Conservation (phyloP, 1,140 invertebrate species). For the Zaprionus davidi region DNA sequence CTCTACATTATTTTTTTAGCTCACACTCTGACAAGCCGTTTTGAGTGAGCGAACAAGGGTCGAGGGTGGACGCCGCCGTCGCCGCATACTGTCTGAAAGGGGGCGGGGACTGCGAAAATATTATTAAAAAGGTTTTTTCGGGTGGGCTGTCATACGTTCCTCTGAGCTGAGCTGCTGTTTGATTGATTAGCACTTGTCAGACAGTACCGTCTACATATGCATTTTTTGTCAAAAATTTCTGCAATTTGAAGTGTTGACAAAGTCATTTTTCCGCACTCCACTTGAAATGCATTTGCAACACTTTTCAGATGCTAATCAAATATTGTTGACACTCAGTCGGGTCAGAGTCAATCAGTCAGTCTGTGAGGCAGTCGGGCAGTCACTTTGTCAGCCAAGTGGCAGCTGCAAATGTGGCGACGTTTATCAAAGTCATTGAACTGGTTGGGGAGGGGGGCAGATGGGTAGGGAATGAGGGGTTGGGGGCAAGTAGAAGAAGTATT, state of each 20-base stretch:
- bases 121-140: slow-evolving; percentile 79
- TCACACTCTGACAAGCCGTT: slow-evolving; percentile 53
- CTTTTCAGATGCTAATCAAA: slow-evolving; percentile 63
- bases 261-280: slow-evolving; percentile 37
- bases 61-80: slow-evolving; percentile 28
- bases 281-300: slow-evolving; percentile 57
- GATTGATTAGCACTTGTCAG: slow-evolving; percentile 79
- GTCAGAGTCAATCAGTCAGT: slow-evolving; percentile 34
- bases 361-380: slow-evolving; percentile 30
- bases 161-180: slow-evolving; percentile 43
- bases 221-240: slow-evolving; percentile 34
- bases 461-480: neutral
- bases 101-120: slow-evolving; percentile 41
- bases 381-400: slow-evolving; percentile 5
- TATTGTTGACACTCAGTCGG: slow-evolving; percentile 55
- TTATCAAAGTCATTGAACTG: slow-evolving; percentile 58
- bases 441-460: neutral
- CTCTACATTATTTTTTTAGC: slow-evolving; percentile 48
- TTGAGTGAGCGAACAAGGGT: slow-evolving; percentile 44
- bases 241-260: slow-evolving; percentile 65
- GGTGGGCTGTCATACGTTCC: slow-evolving; percentile 62
- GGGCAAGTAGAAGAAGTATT: slow-evolving; percentile 11
- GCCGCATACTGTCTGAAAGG: neutral
- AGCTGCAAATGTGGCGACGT: slow-evolving; percentile 57
- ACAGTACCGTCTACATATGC: slow-evolving; percentile 47